Evolutionary conservation across 2,113 vertebrate species (phyloP).

Genomic region (Anarrhichthys ocellatus): DNA sequence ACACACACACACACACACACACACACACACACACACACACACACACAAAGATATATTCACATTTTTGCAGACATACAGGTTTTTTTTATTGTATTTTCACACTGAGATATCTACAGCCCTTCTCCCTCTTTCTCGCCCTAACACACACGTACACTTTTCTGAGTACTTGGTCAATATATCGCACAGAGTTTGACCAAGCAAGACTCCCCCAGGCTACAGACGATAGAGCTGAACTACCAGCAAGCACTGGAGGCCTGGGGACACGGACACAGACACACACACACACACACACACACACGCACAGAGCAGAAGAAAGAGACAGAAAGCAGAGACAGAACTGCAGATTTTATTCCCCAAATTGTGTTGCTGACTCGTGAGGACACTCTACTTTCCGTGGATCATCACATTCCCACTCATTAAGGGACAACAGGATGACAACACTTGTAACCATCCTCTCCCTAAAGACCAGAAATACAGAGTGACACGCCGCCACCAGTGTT

Average conservation of each 20-base stretch:
- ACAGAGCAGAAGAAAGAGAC: background rate
- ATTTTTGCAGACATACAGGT: background rate
- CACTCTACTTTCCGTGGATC: conserved; percentile 10
- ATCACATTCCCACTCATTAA: conserved; percentile 34
- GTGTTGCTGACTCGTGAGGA: background rate
- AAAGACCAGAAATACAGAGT: conserved; percentile 38
- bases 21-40: background rate
- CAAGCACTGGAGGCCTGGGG: conserved; percentile 29
- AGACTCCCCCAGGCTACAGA: conserved; percentile 40
- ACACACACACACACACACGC: background rate
- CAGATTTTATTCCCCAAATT: conserved; percentile 5
- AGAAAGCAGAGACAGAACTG: background rate
- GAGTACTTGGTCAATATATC: conserved; percentile 43
- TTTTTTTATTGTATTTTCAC: no score
- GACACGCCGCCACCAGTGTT: conserved; percentile 51
- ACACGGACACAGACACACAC: conserved; percentile 11
- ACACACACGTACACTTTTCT: background rate
- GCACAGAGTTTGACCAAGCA: conserved; percentile 46
- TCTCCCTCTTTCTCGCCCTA: background rate
- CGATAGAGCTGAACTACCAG: conserved; percentile 44
- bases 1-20: no score
- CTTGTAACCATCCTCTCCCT: conserved; percentile 16
- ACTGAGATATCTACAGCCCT: background rate
- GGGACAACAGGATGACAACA: conserved; percentile 11
- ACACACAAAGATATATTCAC: background rate